A percentile compares a stretch with the other conserved stretches of the same genome.
phyloP scores from a whole-genome alignment of 1,140 invertebrate species.

The Diachasma alloeum region DNA sequence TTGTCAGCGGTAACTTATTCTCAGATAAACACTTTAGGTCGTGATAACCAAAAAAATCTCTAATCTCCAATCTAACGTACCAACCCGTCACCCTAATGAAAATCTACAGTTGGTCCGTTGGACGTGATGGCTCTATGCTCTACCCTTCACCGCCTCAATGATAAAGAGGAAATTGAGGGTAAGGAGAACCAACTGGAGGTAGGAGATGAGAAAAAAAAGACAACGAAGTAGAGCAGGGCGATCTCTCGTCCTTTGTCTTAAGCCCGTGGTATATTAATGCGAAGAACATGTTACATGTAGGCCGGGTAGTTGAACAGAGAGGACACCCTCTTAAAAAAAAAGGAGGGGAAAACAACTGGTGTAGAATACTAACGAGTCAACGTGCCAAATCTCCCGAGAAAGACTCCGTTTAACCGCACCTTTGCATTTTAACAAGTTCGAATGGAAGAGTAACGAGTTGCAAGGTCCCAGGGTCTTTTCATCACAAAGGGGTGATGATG shows the following conservation, averaged over 20 bases:
- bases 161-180: constrained; percentile 29
- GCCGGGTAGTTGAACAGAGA: constrained; percentile 6
- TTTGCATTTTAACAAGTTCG: constrained; percentile 63
- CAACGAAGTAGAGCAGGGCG: constrained; percentile 37
- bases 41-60: constrained; percentile 1
- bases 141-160: background rate
- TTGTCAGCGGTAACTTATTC: too few species aligned
- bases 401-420: constrained; percentile 56
- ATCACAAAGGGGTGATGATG: constrained; percentile 2
- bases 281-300: constrained; percentile 61
- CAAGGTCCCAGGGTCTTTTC: constrained; percentile 32
- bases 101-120: constrained; percentile 56
- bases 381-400: constrained; percentile 54
- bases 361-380: constrained; percentile 60
- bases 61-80: constrained; percentile 62
- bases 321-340: background rate
- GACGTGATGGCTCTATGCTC: constrained; percentile 34
- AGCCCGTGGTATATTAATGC: constrained; percentile 65
- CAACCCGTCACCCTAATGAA: constrained; percentile 55
- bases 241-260: constrained; percentile 62
- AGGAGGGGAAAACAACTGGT: constrained; percentile 30
- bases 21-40: too few species aligned
- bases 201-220: constrained; percentile 36
- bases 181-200: constrained; percentile 27
- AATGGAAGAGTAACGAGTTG: constrained; percentile 17